Evolutionary conservation across 2,888 invertebrate species (phyloP).

Genomic region (Oscheius sp.): DNA sequence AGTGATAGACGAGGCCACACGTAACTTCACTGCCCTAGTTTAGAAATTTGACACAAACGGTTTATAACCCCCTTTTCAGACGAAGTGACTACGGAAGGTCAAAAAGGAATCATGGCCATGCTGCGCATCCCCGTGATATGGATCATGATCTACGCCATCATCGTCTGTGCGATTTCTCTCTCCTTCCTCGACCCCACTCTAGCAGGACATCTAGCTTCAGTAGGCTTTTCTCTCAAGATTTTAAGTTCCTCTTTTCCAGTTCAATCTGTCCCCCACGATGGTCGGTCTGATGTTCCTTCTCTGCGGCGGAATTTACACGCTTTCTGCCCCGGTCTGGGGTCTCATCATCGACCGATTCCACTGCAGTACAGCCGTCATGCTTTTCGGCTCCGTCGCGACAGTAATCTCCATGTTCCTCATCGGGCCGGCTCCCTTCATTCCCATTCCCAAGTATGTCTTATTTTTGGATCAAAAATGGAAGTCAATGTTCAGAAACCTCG

Average conservation of each 20-base stretch:
- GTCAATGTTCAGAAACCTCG: constrained; percentile 58
- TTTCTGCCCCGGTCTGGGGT: constrained; percentile 70
- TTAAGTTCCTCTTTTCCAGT: constrained; percentile 54
- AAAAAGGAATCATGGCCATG: constrained; percentile 70
- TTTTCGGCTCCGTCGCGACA: constrained; percentile 68
- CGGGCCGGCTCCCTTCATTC: constrained; percentile 72
- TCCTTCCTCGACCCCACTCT: constrained; percentile 87
- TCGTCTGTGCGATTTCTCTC: constrained; percentile 72
- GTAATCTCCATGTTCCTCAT: constrained; percentile 72
- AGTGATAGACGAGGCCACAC: too few relatives aligned
- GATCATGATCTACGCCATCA: constrained; percentile 68
- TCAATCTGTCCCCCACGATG: constrained; percentile 68
- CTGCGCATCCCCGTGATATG: constrained; percentile 67
- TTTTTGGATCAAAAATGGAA: constrained; percentile 1
- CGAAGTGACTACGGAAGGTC: constrained; percentile 39
- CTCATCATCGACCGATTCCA: constrained; percentile 67
- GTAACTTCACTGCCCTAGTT: too few relatives aligned
- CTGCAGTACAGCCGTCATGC: constrained; percentile 63
- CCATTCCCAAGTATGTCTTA: constrained; percentile 55
- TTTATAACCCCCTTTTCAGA: constrained; percentile 39
- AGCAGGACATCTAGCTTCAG: constrained; percentile 83
- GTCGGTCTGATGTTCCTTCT: constrained; percentile 73
- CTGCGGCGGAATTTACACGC: constrained; percentile 71
- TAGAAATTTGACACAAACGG: too few relatives aligned
- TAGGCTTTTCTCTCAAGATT: constrained; percentile 53